Conservation (phyloP, 2,113 vertebrate genomes). For the Dipodomys ordii region DNA sequence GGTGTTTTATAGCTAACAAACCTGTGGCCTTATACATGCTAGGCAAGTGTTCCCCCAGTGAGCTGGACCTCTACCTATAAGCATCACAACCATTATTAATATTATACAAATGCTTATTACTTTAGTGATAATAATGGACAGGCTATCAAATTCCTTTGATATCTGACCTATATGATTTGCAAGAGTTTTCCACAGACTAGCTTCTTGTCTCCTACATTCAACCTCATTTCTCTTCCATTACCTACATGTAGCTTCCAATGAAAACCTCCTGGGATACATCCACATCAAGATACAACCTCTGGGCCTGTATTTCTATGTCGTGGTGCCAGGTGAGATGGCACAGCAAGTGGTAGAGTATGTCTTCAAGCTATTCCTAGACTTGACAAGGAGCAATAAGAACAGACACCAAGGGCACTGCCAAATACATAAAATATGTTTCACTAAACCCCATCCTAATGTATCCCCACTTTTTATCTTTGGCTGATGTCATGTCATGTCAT, state of each 20-base stretch:
- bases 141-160: constrained; percentile 4
- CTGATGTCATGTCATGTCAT: background rate
- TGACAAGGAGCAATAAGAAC: background rate
- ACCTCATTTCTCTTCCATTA: background rate
- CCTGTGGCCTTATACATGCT: too few species aligned
- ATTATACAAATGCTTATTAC: background rate
- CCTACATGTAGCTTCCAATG: background rate
- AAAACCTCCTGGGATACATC: background rate
- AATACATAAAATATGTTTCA: background rate
- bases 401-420: background rate
- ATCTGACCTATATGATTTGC: background rate
- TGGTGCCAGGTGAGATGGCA: background rate
- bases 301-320: background rate
- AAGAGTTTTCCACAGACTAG: background rate
- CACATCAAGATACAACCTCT: background rate
- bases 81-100: too few species aligned
- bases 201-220: background rate
- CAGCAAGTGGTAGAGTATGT: background rate
- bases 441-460: background rate
- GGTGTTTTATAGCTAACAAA: too few species aligned
- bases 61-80: too few species aligned
- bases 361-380: background rate
- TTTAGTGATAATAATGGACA: background rate
- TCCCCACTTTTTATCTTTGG: background rate
- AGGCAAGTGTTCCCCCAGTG: too few species aligned